Evolutionary conservation across 2,113 vertebrate genomes (phyloP).

Genomic region (Labeo rohita): DNA sequence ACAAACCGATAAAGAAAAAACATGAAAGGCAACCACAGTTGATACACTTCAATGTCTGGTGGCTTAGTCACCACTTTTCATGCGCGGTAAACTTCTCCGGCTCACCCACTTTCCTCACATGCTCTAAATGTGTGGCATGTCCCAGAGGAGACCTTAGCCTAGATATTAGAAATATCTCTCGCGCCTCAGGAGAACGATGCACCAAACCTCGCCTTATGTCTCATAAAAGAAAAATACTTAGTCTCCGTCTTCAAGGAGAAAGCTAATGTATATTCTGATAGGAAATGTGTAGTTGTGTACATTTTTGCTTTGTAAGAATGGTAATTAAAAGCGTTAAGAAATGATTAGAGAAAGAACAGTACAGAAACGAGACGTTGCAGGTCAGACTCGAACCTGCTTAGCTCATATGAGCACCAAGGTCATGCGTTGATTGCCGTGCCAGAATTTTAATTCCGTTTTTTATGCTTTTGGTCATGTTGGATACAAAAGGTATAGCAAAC

Average conservation of each 20-base stretch:
- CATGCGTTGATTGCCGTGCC: not conserved
- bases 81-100: constrained; percentile 11
- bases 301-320: not conserved
- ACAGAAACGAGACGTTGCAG: not conserved
- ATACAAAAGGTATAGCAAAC: constrained; percentile 6
- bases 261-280: not conserved
- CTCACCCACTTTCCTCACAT: constrained; percentile 24
- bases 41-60: constrained; percentile 22
- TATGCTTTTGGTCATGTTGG: not conserved
- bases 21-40: constrained; percentile 5
- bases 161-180: constrained; percentile 60
- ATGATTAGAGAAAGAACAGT: not conserved
- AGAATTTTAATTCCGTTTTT: not conserved
- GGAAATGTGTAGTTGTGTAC: not conserved
- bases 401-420: not conserved
- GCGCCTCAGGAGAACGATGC: constrained; percentile 41
- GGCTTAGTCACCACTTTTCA: constrained; percentile 30
- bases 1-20: constrained; percentile 20
- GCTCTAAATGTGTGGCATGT: constrained; percentile 62
- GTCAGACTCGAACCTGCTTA: not conserved
- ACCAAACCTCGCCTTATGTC: constrained; percentile 42
- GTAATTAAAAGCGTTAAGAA: no score
- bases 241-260: not conserved
- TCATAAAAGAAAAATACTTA: constrained; percentile 5
- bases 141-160: constrained; percentile 63